phyloP scores from a whole-genome alignment of 1,140 invertebrate genomes.

The Brachystomella parvula region DNA sequence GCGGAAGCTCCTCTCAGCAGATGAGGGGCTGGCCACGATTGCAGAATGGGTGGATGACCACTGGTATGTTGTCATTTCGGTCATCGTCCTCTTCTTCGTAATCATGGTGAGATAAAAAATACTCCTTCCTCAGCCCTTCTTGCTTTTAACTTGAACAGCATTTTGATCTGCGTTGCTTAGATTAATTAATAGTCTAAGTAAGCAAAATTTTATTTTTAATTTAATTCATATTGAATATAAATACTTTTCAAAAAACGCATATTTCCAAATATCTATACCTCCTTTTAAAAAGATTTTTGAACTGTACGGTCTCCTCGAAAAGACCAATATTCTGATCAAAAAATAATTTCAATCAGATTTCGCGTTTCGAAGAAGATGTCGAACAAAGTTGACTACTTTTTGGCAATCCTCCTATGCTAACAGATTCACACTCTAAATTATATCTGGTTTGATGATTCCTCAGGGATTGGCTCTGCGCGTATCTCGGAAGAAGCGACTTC shows the following conservation, averaged over 20 bases:
- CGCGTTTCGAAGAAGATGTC: too few species aligned
- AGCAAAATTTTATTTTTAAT: neutral
- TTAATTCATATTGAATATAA: too few species aligned
- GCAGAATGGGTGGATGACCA: conserved; percentile 58
- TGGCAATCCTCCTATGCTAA: too few species aligned
- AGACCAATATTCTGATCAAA: too few species aligned
- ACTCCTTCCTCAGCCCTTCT: too few species aligned
- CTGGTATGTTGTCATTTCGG: conserved; percentile 36
- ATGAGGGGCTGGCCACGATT: conserved; percentile 75
- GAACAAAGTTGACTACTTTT: too few species aligned
- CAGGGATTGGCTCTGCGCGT: neutral
- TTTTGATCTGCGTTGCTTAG: too few species aligned
- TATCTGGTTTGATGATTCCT: neutral
- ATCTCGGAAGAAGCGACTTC: conserved; percentile 16
- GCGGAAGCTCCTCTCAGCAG: conserved; percentile 73
- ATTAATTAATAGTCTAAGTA: neutral
- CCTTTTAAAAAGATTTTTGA: neutral
- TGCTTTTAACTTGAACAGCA: too few species aligned
- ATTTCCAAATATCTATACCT: too few species aligned
- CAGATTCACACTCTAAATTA: too few species aligned
- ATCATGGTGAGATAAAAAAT: conserved; percentile 26
- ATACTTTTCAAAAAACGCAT: too few species aligned
- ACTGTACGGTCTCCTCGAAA: neutral
- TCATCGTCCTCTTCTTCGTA: conserved; percentile 32
- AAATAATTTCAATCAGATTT: too few species aligned